Evolutionary conservation across 2,888 invertebrate species (phyloP).

Genomic region (Antitype chi): DNA sequence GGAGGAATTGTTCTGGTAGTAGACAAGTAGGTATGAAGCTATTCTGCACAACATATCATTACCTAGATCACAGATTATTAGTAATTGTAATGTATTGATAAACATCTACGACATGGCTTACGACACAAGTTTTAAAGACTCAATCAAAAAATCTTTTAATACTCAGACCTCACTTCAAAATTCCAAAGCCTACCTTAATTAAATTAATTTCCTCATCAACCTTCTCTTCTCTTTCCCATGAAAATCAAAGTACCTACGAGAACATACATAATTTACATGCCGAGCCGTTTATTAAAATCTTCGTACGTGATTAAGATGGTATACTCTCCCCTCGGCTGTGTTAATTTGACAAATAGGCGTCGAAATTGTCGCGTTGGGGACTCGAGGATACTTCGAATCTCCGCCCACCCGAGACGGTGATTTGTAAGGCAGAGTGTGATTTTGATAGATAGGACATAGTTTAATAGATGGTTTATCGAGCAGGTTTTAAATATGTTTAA

Average conservation of each 20-base stretch:
- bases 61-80: background rate
- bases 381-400: constrained; percentile 70
- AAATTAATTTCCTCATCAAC: constrained; percentile 36
- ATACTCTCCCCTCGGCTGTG: constrained; percentile 55
- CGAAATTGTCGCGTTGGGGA: constrained; percentile 72
- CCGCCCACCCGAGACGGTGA: constrained; percentile 73
- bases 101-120: background rate
- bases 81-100: background rate
- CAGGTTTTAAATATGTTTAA: background rate
- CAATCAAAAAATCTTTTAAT: background rate
- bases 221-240: constrained; percentile 9
- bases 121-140: background rate
- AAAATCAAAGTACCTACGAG: constrained; percentile 42
- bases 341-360: constrained; percentile 79
- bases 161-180: background rate
- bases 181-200: constrained; percentile 11
- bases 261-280: constrained; percentile 60
- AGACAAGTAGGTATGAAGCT: background rate
- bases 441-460: constrained; percentile 49
- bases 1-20: background rate
- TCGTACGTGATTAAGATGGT: constrained; percentile 72
- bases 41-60: background rate
- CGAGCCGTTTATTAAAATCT: constrained; percentile 66
- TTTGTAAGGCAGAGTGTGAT: constrained; percentile 41
- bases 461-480: background rate